These are phyloP conservation scores for Rhinoraja longicauda DNA, from an alignment of 2,797 vertebrate genomes.

Conservation along the genomic window DNA sequence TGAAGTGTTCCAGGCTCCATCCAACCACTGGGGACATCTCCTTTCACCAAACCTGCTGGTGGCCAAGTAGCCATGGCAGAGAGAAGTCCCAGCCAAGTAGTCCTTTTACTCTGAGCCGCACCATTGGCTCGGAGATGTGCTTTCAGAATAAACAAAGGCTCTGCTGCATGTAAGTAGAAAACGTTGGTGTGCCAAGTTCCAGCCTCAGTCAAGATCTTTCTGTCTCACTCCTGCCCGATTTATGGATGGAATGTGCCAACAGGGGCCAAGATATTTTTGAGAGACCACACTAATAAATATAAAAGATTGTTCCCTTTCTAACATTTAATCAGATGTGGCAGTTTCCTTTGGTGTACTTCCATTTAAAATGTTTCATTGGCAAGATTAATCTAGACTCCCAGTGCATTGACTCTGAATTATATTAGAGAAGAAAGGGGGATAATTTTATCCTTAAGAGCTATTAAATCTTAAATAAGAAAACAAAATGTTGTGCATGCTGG, in stretches of 20 bases:
- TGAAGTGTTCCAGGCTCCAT: not conserved
- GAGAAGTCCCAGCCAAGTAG: not conserved
- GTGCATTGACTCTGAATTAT: not conserved
- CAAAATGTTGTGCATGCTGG: no score
- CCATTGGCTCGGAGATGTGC: not conserved
- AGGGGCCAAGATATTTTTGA: not conserved
- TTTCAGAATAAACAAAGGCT: not conserved
- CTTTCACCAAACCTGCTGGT: not conserved
- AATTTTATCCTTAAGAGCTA: not conserved
- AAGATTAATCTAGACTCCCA: not conserved
- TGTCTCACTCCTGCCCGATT: not conserved
- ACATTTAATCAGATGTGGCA: not conserved
- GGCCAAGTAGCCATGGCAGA: not conserved
- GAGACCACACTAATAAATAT: not conserved
- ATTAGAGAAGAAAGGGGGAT: not conserved
- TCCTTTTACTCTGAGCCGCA: not conserved
- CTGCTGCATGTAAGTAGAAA: not conserved
- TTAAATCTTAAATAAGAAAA: not conserved
- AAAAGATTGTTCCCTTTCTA: not conserved
- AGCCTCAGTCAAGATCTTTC: not conserved
- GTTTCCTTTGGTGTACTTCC: not conserved
- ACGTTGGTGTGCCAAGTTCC: not conserved
- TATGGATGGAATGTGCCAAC: not conserved
- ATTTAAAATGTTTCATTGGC: not conserved
- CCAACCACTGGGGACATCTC: not conserved